Evolutionary conservation across 2,888 invertebrate genomes (phyloP).

Genomic region (Aradus depressus): DNA sequence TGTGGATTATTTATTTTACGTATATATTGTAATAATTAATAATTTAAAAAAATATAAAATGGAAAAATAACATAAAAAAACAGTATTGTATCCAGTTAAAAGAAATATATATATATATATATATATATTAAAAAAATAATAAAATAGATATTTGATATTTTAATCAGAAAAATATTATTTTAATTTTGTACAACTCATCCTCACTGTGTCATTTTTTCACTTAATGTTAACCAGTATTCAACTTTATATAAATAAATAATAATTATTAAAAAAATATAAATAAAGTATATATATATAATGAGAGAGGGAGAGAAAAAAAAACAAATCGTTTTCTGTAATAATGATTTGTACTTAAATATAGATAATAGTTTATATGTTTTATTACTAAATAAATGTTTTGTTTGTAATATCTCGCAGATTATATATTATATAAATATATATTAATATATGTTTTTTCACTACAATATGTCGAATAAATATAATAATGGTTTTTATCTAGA

Average conservation of each 20-base stretch:
- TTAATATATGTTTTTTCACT: slow-evolving; percentile 31
- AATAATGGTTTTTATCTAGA: slow-evolving; percentile 32
- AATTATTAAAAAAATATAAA: no score
- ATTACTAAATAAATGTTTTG: slow-evolving; percentile 30
- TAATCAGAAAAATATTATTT: slow-evolving; percentile 27
- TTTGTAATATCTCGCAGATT: slow-evolving; percentile 30
- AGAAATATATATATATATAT: no score
- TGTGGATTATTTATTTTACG: slow-evolving; percentile 28
- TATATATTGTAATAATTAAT: slow-evolving; percentile 24
- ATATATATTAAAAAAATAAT: no score
- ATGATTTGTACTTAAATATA: slow-evolving; percentile 29
- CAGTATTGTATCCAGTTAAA: slow-evolving; percentile 28
- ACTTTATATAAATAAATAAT: slow-evolving; percentile 26
- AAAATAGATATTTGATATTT: slow-evolving; percentile 27
- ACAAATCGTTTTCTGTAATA: slow-evolving; percentile 27
- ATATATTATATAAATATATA: slow-evolving; percentile 26
- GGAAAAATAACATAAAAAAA: slow-evolving; percentile 20
- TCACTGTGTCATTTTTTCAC: slow-evolving; percentile 28
- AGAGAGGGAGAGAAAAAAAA: slow-evolving; percentile 19
- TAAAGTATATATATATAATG: slow-evolving; percentile 1
- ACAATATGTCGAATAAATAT: slow-evolving; percentile 31
- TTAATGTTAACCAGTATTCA: slow-evolving; percentile 29
- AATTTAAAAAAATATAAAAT: no score
- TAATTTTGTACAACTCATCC: slow-evolving; percentile 28
- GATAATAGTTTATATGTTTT: slow-evolving; percentile 30